phyloP scores from a whole-genome alignment of 1,140 invertebrate species.

The Drosophila sp. region DNA sequence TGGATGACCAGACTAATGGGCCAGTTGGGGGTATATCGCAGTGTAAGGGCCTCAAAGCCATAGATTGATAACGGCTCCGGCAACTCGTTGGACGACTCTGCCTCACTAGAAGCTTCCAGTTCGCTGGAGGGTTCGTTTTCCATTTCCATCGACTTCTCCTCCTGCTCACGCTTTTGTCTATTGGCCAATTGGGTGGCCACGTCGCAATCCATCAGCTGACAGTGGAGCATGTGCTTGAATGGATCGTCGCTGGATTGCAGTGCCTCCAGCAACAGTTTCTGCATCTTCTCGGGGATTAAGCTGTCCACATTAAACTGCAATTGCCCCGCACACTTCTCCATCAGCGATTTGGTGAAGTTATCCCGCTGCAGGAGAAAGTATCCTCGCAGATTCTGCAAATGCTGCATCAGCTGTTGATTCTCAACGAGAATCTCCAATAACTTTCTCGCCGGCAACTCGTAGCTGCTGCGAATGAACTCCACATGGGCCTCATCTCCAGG shows the following conservation, averaged over 20 bases:
- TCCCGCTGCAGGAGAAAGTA: constrained; percentile 53
- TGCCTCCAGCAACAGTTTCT: constrained; percentile 24
- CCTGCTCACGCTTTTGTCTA: not conserved
- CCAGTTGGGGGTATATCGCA: constrained; percentile 59
- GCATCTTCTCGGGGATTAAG: constrained; percentile 45
- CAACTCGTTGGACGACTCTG: not conserved
- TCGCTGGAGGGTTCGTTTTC: not conserved
- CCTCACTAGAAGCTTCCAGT: constrained; percentile 16
- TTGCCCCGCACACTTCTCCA: constrained; percentile 28
- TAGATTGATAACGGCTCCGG: constrained; percentile 13
- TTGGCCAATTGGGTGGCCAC: constrained; percentile 38
- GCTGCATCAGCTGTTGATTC: constrained; percentile 37
- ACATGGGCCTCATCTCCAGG: constrained; percentile 21
- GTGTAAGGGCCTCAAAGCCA: constrained; percentile 52
- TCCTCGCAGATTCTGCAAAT: constrained; percentile 42
- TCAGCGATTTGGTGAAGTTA: constrained; percentile 29
- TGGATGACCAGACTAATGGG: constrained; percentile 60
- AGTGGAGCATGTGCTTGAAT: constrained; percentile 47
- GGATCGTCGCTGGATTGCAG: constrained; percentile 34
- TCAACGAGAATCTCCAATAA: constrained; percentile 39
- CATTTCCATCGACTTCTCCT: not conserved
- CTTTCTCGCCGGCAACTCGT: constrained; percentile 57
- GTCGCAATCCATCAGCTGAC: constrained; percentile 47
- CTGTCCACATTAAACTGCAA: constrained; percentile 36
- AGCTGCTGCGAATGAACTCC: constrained; percentile 42